Evolutionary conservation across 2,888 invertebrate species (phyloP), one percentile per base, ranked within the genome.

Genomic region (Drosophila picticornis): DNA sequence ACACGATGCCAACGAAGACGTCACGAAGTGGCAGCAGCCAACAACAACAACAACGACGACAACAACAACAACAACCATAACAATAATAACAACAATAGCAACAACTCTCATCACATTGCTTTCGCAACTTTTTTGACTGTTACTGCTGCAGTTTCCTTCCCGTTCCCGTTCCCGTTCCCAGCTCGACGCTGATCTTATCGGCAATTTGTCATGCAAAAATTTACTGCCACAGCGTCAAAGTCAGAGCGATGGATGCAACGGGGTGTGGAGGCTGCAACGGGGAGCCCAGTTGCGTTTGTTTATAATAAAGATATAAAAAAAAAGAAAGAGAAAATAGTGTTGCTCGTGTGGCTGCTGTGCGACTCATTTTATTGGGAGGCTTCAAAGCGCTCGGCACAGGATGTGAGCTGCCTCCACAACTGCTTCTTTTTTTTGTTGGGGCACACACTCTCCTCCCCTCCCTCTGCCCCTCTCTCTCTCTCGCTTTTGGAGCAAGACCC

Each of bases 161-260:
- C 68, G 52, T 67, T 32, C 6, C 10, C 25, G 6, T 6, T 36
- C 65, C 72, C 68, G 55, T 64, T 32, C 9, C 9, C 25, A 56
- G 56, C 71, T 16, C 58, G 25, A 13, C 50, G 75, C 70, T 74
- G 89, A 91, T 91, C 85, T 91, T 91, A 91, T 91, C 91, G 84
- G 81, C 88, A 89, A 91, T 91, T 91, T 91, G 89, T 91, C 90
- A 91, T 91, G 88, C 85, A 81, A 84, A 91, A 90, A 84, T 88
- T 88, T 88, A 87, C 79, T 84, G 76, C 77, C 74, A 64, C 81
- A 69, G 69, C 65, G 67, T 31, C 72, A 55, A 34, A 72, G 56
- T 51, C 59, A 40, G n/a, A 51, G 50, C 55, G 64, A 13, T 25
- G 36, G 31, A 48, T 38, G 27, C 29, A 48, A 52, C 40, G 51